Conservation (phyloP, 1,140 invertebrate species). For the Bombus waltoni region DNA sequence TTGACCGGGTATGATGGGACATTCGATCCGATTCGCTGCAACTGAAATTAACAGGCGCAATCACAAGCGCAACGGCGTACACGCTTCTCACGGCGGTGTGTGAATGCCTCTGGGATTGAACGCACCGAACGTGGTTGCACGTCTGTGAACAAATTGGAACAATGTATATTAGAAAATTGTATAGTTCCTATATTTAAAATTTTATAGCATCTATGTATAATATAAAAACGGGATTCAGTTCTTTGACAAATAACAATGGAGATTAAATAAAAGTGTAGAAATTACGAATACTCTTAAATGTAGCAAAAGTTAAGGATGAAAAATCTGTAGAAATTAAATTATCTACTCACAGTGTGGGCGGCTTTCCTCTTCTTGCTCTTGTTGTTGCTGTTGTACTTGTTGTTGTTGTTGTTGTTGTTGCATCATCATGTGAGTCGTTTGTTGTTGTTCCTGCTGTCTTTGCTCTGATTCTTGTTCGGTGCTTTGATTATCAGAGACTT, state of each 20-base stretch:
- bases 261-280: background rate
- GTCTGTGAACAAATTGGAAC: slow-evolving; percentile 77
- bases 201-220: background rate
- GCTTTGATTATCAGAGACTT: slow-evolving; percentile 69
- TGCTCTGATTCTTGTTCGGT: slow-evolving; percentile 77
- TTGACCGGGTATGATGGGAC: slow-evolving; percentile 6
- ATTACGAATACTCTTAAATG: background rate
- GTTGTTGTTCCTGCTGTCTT: slow-evolving; percentile 72
- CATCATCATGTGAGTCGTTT: slow-evolving; percentile 67
- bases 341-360: slow-evolving; percentile 85
- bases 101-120: slow-evolving; percentile 81
- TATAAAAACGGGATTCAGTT: background rate
- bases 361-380: slow-evolving; percentile 74
- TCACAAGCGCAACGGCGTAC: slow-evolving; percentile 86
- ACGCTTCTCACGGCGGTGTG: slow-evolving; percentile 82
- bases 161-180: background rate
- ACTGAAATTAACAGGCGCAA: slow-evolving; percentile 83
- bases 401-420: slow-evolving; percentile 67
- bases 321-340: background rate
- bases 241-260: background rate
- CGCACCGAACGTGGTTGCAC: slow-evolving; percentile 86
- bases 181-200: too few species aligned
- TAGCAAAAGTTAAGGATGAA: background rate
- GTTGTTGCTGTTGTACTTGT: slow-evolving; percentile 63
- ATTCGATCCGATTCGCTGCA: slow-evolving; percentile 1